Conservation (phyloP, 2,888 invertebrate genomes). For the Abrostola triplasia region DNA sequence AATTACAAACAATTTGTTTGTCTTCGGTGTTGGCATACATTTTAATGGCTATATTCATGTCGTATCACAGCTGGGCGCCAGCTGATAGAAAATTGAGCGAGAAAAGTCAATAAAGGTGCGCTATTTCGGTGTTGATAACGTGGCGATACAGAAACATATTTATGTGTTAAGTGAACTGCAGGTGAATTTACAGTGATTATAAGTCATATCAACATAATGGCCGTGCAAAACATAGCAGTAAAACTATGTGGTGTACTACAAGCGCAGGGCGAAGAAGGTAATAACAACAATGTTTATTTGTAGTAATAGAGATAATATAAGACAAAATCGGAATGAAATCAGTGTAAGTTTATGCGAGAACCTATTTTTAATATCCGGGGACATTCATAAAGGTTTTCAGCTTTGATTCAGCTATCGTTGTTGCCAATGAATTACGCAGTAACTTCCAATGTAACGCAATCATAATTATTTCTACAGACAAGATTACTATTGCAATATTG, state of each 20-base stretch:
- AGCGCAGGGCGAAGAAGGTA: slow-evolving; percentile 84
- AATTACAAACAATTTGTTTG: slow-evolving; percentile 45
- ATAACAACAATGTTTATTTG: slow-evolving; percentile 46
- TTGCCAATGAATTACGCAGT: slow-evolving; percentile 14
- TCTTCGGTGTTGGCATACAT: slow-evolving; percentile 64
- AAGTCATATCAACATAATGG: slow-evolving; percentile 71
- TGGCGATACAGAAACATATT: slow-evolving; percentile 60
- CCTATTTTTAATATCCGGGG: slow-evolving; percentile 7
- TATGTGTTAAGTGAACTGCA: slow-evolving; percentile 60
- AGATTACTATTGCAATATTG: slow-evolving; percentile 11
- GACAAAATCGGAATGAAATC: slow-evolving; percentile 8
- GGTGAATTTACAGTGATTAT: slow-evolving; percentile 58
- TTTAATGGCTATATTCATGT: slow-evolving; percentile 71
- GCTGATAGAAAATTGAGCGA: slow-evolving; percentile 84
- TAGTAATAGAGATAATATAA: slow-evolving; percentile 22
- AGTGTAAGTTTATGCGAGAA: neutral
- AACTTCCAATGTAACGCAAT: slow-evolving; percentile 5
- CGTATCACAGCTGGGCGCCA: slow-evolving; percentile 84
- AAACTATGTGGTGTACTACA: slow-evolving; percentile 88
- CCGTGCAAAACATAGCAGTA: slow-evolving; percentile 87
- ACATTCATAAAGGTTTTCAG: neutral
- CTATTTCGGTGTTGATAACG: slow-evolving; percentile 68
- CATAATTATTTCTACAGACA: neutral
- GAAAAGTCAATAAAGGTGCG: slow-evolving; percentile 80
- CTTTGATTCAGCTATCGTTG: neutral